Evolutionary conservation across 2,797 vertebrate genomes (phyloP).

Genomic region (Parotocinclus haroldoi): DNA sequence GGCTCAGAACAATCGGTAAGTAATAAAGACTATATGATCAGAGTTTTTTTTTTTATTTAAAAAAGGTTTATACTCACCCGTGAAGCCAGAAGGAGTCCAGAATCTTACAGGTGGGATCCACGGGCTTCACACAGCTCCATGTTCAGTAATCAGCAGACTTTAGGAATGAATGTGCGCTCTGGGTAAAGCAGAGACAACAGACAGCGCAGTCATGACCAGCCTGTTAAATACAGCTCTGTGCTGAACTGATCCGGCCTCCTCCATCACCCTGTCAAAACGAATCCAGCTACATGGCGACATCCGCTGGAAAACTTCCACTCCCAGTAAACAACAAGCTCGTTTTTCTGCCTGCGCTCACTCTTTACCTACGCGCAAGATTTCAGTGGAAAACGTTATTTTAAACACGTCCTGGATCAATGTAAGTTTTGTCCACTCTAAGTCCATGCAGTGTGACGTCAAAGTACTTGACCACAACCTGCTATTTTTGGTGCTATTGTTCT

Average conservation of each 20-base stretch:
- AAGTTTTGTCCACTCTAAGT: too few species aligned
- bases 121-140: background rate
- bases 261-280: background rate
- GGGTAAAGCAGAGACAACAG: background rate
- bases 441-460: too few species aligned
- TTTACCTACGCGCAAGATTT: too few species aligned
- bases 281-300: background rate
- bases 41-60: background rate
- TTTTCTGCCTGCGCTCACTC: too few species aligned
- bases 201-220: slow-evolving; percentile 28
- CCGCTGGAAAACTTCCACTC: background rate
- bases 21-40: too few species aligned
- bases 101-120: background rate
- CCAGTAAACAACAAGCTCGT: background rate
- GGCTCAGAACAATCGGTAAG: too few species aligned
- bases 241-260: background rate
- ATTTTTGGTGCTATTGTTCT: too few species aligned
- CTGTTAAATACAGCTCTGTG: slow-evolving; percentile 21
- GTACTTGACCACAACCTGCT: too few species aligned
- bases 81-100: background rate
- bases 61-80: background rate
- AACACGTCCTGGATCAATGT: too few species aligned
- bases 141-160: background rate
- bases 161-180: background rate
- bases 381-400: too few species aligned